These are phyloP conservation scores for Phenacoccus solenopsis DNA, from an alignment of 1,140 invertebrate species.

Conservation along the genomic window DNA sequence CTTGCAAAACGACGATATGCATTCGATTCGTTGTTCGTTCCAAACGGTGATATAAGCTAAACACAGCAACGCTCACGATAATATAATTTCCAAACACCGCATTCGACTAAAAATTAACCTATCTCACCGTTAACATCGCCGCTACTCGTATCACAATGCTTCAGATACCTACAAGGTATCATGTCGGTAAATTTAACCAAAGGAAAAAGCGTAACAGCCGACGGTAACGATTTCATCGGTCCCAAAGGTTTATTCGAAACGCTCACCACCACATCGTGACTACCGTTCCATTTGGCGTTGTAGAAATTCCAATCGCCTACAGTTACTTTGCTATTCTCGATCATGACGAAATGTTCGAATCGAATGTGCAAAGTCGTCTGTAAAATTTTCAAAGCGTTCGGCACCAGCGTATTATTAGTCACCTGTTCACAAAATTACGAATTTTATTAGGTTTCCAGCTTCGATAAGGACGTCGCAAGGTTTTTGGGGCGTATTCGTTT, in stretches of 20 bases:
- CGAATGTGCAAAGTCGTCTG: constrained; percentile 55
- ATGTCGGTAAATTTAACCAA: constrained; percentile 64
- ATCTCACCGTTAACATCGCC: not conserved
- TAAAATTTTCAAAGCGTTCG: constrained; percentile 48
- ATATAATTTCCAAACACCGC: no score
- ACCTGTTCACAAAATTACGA: constrained; percentile 41
- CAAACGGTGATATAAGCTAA: constrained; percentile 60
- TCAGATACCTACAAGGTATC: constrained; percentile 47
- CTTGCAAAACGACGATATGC: constrained; percentile 28
- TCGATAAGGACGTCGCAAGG: no score
- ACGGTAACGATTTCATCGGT: constrained; percentile 37
- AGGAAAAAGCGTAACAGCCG: constrained; percentile 48
- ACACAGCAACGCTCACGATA: constrained; percentile 19
- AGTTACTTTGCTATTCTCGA: constrained; percentile 31
- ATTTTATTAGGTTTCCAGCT: no score
- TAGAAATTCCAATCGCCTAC: constrained; percentile 58
- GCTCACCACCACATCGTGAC: constrained; percentile 51
- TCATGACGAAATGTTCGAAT: constrained; percentile 51
- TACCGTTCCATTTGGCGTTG: constrained; percentile 49
- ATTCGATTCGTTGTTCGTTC: constrained; percentile 52
- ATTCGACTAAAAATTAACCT: not conserved
- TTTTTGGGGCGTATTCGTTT: no score
- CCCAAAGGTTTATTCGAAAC: constrained; percentile 36
- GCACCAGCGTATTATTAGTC: constrained; percentile 49
- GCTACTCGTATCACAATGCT: constrained; percentile 25